phyloP scores from a whole-genome alignment of 1,140 invertebrate genomes.

The Probaryconus sp. region DNA sequence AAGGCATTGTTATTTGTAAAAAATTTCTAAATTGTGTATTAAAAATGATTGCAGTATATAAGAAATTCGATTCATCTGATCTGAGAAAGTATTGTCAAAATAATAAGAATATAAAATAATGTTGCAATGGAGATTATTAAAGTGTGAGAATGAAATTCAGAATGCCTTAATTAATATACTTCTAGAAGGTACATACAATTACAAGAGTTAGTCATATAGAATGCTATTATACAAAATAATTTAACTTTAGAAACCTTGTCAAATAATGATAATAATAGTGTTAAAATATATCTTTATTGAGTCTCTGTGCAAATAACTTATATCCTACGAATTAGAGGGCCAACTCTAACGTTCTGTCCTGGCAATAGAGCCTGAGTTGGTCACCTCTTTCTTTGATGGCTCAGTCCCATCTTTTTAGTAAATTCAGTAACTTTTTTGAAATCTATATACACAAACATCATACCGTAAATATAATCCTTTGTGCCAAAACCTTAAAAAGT shows the following conservation, averaged over 20 bases:
- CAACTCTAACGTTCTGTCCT: too few relatives aligned
- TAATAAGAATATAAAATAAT: conserved; percentile 36
- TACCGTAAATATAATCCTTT: conserved; percentile 27
- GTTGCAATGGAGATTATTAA: conserved; percentile 34
- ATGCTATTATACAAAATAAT: conserved; percentile 37
- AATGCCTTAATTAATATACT: conserved; percentile 56
- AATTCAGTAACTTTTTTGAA: conserved; percentile 50
- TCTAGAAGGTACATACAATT: conserved; percentile 20
- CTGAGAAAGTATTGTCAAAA: conserved; percentile 31
- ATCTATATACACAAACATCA: conserved; percentile 38
- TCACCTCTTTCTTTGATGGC: too few relatives aligned
- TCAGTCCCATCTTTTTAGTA: too few relatives aligned
- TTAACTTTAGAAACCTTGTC: conserved; percentile 49
- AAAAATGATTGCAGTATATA: background rate
- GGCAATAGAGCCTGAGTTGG: too few relatives aligned
- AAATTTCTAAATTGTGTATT: background rate
- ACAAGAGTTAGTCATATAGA: conserved; percentile 32
- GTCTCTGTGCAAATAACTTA: too few relatives aligned
- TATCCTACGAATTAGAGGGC: too few relatives aligned
- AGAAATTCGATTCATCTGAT: conserved; percentile 17
- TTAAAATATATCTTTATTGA: conserved; percentile 36
- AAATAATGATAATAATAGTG: conserved; percentile 57
- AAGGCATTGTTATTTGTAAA: background rate
- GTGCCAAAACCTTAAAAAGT: too few relatives aligned
- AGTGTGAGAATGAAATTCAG: conserved; percentile 52